These are phyloP conservation scores for Cololabis saira DNA, from an alignment of 2,113 vertebrate species.

Conservation along the genomic window DNA sequence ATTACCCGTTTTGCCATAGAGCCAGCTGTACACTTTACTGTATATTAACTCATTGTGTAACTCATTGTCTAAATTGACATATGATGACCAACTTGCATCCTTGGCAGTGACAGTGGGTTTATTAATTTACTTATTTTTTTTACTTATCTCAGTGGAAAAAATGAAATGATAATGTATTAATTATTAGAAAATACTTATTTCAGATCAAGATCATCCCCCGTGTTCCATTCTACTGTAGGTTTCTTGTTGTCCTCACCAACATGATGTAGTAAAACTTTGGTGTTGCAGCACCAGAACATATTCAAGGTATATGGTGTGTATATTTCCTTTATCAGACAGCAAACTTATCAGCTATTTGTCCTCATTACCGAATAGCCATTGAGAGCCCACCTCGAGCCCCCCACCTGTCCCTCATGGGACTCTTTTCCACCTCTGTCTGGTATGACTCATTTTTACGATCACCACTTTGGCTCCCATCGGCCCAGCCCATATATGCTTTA, in stretches of 20 bases:
- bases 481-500: constrained; percentile 54
- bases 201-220: neutral
- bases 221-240: neutral
- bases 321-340: constrained; percentile 55
- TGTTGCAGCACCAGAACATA: constrained; percentile 44
- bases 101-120: too few species aligned
- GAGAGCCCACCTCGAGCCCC: constrained; percentile 63
- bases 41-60: too few species aligned
- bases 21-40: too few species aligned
- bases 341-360: constrained; percentile 69
- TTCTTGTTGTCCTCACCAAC: neutral
- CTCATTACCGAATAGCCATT: constrained; percentile 72
- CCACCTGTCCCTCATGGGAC: constrained; percentile 51
- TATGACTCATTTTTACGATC: constrained; percentile 77
- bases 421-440: constrained; percentile 59
- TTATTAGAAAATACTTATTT: neutral
- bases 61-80: too few species aligned
- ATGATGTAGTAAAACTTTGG: constrained; percentile 28
- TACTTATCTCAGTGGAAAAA: neutral
- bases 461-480: constrained; percentile 55
- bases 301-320: constrained; percentile 42
- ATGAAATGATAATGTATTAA: neutral
- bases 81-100: too few species aligned
- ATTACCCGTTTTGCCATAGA: too few species aligned
- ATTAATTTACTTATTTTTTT: neutral